Percentiles rank a stretch among this genome's conserved stretches.
Evolutionary conservation across 2,888 invertebrate species (phyloP).

Genomic region (Cerastis rubricosa): DNA sequence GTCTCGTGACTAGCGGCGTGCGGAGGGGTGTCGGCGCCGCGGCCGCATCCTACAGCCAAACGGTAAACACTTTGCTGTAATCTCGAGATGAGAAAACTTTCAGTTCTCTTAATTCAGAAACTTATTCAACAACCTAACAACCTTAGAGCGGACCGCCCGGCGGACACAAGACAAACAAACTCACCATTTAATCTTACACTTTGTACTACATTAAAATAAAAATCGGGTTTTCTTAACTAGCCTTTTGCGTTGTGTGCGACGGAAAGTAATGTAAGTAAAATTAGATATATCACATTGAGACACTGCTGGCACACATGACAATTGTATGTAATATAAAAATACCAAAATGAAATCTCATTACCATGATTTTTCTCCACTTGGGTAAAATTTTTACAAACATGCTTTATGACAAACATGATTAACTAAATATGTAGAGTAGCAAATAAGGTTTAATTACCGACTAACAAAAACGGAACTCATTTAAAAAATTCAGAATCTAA

Average conservation of each 20-base stretch:
- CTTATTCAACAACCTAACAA: conserved; percentile 91
- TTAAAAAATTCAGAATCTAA: background rate
- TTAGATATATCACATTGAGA: background rate
- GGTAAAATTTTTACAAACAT: background rate
- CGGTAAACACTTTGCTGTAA: conserved; percentile 91
- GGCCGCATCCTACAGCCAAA: conserved; percentile 89
- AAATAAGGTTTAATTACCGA: background rate
- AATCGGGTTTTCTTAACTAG: conserved; percentile 61
- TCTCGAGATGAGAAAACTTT: conserved; percentile 91
- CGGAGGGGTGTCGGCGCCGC: conserved; percentile 75
- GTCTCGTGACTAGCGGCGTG: conserved; percentile 50
- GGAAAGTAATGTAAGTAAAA: conserved; percentile 22
- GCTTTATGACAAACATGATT: background rate
- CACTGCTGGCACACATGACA: background rate
- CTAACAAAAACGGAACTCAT: background rate
- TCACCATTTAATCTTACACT: conserved; percentile 86
- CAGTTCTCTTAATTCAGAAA: conserved; percentile 92
- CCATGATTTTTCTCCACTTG: background rate
- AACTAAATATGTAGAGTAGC: background rate
- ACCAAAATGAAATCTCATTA: background rate
- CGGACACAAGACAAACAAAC: conserved; percentile 89
- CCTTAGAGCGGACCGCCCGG: conserved; percentile 89
- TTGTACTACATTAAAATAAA: conserved; percentile 80
- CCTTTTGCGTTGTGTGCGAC: conserved; percentile 31
- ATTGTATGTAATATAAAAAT: background rate